Evolutionary conservation across 2,888 invertebrate genomes (phyloP), one percentile per base, ranked within the genome.

Genomic region (Julus scanicus): DNA sequence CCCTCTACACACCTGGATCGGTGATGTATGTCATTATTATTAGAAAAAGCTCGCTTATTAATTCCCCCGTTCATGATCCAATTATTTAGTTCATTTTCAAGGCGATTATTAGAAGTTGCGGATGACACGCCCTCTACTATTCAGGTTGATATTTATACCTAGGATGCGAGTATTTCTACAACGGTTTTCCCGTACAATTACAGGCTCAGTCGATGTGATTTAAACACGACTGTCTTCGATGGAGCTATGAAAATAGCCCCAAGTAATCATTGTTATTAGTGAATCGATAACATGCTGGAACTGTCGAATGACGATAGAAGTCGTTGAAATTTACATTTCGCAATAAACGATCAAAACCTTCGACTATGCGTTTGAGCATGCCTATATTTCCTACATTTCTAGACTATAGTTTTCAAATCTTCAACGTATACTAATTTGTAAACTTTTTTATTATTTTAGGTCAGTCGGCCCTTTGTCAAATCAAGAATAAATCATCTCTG

Each of bases 41-140:
- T 71, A 11, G 44, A 20, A 8, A 71, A 71, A 29, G 8, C 8
- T 71, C 8, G 71, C 71, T 71, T 71, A 71, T 71, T 71, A 71
- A 29, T 20, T 71, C 71, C 29, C 44, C 71, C 9, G 8, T 63
- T 11, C 71, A 71, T 71, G 29, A 71, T 9, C 20, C 71, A 71
- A 71, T 71, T 20, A 71, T 71, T 71, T 71, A 71, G 20, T 71
- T 71, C 29, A 71, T 71, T 71, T 71, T 71, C 71, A 11, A 20
- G 71, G 20, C 20, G 71, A 71, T 71, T 71, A 29, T 20, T 71
- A 71, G 71, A 20, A 20, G 20, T 71, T 29, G 71, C 29, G 20
- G 29, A 11, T 71, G 71, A 29, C 71, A 71, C 71, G 71, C 71
- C 71, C 71, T 71, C 9, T 71, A 29, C 71, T 71, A 71, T 71